phyloP scores from a whole-genome alignment of 2,797 vertebrate genomes.

The Argya squamiceps region DNA sequence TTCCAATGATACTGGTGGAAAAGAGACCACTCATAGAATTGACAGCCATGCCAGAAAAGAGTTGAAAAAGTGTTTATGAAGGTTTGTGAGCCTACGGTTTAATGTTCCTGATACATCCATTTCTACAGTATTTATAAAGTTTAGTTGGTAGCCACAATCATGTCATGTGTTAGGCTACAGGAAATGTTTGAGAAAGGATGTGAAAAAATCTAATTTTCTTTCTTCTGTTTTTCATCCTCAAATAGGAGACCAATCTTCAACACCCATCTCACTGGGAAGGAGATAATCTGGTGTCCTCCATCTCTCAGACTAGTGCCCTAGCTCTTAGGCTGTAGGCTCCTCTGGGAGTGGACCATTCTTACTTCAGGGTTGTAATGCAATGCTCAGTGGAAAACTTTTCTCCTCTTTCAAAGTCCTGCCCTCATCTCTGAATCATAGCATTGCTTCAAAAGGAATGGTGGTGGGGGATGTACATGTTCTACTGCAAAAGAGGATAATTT shows the following conservation, averaged over 20 bases:
- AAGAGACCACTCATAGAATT: background rate
- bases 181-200: background rate
- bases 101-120: background rate
- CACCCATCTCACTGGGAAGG: background rate
- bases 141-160: background rate
- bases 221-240: background rate
- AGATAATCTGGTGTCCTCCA: background rate
- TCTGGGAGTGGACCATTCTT: background rate
- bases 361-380: background rate
- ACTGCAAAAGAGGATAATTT: background rate
- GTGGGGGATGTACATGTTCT: background rate
- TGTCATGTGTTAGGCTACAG: background rate
- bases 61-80: background rate
- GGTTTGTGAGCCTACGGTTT: background rate
- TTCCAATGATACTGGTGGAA: background rate
- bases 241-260: background rate
- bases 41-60: background rate
- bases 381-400: background rate
- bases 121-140: background rate
- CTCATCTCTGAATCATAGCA: background rate
- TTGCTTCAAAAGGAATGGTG: background rate
- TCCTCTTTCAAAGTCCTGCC: background rate
- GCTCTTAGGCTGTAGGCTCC: background rate
- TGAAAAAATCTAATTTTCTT: background rate
- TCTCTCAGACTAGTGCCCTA: background rate